Evolutionary conservation across 92 coral and sea anemone genomes (phyloP).

Genomic region (Bergia sp.): DNA sequence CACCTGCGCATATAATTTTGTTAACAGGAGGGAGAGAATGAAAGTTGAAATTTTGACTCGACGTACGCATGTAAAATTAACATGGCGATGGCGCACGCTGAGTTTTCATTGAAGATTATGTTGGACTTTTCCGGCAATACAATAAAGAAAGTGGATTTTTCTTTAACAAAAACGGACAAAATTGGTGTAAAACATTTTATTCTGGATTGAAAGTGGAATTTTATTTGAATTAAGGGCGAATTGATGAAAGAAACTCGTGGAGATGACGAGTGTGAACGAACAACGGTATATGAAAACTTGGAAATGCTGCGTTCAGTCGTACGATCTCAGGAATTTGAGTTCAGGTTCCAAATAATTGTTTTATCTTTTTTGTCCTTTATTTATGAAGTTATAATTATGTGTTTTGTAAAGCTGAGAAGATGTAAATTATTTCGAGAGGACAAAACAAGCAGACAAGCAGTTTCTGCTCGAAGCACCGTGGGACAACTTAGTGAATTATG

Average conservation of each 20-base stretch:
- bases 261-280: conserved; percentile 25
- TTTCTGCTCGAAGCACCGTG: conserved; percentile 11
- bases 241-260: conserved; percentile 28
- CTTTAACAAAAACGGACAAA: not conserved
- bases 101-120: not conserved
- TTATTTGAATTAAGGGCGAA: not conserved
- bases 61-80: conserved; percentile 1
- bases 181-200: not conserved
- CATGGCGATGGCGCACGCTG: conserved; percentile 14
- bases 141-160: not conserved
- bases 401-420: conserved; percentile 18
- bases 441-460: not conserved
- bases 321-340: conserved; percentile 8
- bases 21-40: conserved; percentile 7
- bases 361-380: conserved; percentile 15
- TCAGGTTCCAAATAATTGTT: conserved; percentile 30
- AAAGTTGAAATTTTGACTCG: conserved; percentile 18
- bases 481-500: conserved; percentile 18
- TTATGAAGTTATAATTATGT: conserved; percentile 28
- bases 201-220: conserved; percentile 15
- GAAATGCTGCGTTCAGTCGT: conserved; percentile 34
- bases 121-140: not conserved
- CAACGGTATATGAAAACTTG: conserved; percentile 29
- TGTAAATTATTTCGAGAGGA: conserved; percentile 7
- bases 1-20: conserved; percentile 2